phyloP scores from a whole-genome alignment of 2,797 vertebrate species.

The Lepilemur septentrionalis region DNA sequence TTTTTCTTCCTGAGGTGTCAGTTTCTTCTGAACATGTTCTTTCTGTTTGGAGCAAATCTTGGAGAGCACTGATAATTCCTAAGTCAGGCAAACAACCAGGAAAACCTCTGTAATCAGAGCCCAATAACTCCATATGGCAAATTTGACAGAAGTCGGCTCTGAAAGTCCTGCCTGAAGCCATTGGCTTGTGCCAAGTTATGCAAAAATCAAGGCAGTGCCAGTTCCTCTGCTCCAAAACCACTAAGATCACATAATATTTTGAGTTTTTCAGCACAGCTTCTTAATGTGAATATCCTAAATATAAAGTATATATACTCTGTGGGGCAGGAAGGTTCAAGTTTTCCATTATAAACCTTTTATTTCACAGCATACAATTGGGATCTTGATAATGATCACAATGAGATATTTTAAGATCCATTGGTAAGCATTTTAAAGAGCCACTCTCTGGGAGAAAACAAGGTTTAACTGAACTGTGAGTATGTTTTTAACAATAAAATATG shows the following conservation, averaged over 20 bases:
- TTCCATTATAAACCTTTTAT: slow-evolving; percentile 5
- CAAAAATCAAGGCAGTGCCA: slow-evolving; percentile 9
- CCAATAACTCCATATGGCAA: slow-evolving; percentile 61
- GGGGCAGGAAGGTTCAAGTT: neutral
- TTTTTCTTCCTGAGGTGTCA: neutral
- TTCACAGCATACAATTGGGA: slow-evolving; percentile 11
- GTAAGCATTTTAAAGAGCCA: neutral
- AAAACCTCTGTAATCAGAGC: slow-evolving; percentile 54
- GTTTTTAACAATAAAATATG: slow-evolving; percentile 24
- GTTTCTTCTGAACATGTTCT: neutral
- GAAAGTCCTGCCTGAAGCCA: slow-evolving; percentile 48
- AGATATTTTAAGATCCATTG: slow-evolving; percentile 6
- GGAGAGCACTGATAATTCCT: slow-evolving; percentile 51
- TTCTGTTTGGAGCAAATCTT: slow-evolving; percentile 50
- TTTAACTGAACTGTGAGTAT: slow-evolving; percentile 33
- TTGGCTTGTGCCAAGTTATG: neutral
- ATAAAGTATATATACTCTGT: neutral
- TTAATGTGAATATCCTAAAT: neutral
- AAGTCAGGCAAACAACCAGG: slow-evolving; percentile 39
- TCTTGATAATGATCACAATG: neutral
- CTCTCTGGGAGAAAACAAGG: neutral
- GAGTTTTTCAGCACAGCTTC: neutral
- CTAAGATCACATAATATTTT: slow-evolving; percentile 7
- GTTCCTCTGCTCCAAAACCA: neutral
- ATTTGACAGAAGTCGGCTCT: slow-evolving; percentile 40